phyloP scores from a whole-genome alignment of 1,140 invertebrate species.

The Cotesia glomerata region DNA sequence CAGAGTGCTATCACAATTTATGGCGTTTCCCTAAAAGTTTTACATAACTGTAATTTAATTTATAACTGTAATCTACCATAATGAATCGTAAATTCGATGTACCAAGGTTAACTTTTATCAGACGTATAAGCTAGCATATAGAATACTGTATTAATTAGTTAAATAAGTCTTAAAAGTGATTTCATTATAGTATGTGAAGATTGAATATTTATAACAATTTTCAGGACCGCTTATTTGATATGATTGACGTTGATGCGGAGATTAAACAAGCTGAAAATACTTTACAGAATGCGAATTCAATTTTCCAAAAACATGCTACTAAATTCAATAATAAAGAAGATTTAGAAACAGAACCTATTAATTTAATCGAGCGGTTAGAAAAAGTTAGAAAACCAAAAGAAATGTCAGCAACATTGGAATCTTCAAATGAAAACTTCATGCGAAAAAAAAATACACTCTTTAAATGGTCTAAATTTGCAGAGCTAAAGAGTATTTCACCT shows the following conservation, averaged over 20 bases:
- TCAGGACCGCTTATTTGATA: constrained; percentile 59
- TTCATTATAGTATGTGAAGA: too few relatives aligned
- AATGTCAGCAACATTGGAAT: constrained; percentile 32
- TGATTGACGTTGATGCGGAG: constrained; percentile 56
- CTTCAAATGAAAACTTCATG: constrained; percentile 21
- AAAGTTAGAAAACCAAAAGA: constrained; percentile 44
- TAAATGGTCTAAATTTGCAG: constrained; percentile 48
- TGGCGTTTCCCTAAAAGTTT: too few relatives aligned
- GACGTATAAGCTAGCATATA: too few relatives aligned
- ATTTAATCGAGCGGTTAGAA: constrained; percentile 44
- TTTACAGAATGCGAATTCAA: constrained; percentile 47
- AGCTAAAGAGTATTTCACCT: constrained; percentile 27
- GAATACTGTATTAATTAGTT: too few relatives aligned
- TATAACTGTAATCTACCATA: too few relatives aligned
- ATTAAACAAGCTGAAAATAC: constrained; percentile 56
- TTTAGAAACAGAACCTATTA: constrained; percentile 31
- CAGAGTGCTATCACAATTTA: too few relatives aligned
- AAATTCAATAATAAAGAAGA: constrained; percentile 55
- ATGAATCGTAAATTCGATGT: too few relatives aligned
- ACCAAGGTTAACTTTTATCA: too few relatives aligned
- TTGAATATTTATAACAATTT: not conserved
- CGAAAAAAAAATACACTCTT: constrained; percentile 36
- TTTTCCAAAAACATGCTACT: constrained; percentile 52
- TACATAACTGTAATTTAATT: too few relatives aligned
- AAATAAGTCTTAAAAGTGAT: too few relatives aligned